These are phyloP conservation scores for Scolopax rusticola DNA, from an alignment of 2,797 vertebrate genomes.

Conservation along the genomic window DNA sequence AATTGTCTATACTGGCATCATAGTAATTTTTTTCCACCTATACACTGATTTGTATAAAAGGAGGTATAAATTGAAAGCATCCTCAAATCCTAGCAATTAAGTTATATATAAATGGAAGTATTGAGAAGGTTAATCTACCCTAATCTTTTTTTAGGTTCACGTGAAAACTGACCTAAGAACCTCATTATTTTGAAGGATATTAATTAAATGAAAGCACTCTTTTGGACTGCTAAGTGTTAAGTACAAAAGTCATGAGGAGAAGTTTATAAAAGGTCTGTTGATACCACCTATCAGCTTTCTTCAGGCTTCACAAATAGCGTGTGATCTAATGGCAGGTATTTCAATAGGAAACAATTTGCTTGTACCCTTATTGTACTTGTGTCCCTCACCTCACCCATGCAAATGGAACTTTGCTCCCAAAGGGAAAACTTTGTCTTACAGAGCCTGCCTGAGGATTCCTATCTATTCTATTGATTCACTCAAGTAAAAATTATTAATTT, in stretches of 20 bases:
- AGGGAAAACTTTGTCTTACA: not conserved
- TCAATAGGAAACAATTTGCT: not conserved
- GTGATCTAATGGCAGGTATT: not conserved
- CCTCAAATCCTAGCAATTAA: not conserved
- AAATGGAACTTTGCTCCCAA: not conserved
- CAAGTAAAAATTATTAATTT: not conserved
- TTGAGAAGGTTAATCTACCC: not conserved
- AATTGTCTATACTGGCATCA: accelerated
- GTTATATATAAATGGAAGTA: not conserved
- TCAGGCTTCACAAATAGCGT: not conserved
- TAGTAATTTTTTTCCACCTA: not conserved
- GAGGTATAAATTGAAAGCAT: not conserved
- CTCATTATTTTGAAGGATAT: not conserved
- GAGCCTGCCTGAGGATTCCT: not conserved
- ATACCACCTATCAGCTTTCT: not conserved
- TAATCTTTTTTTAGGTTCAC: not conserved
- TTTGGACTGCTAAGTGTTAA: not conserved
- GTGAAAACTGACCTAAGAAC: not conserved
- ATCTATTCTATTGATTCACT: not conserved
- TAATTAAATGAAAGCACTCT: not conserved
- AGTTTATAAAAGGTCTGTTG: not conserved
- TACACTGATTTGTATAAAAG: not conserved
- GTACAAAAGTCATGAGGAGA: not conserved
- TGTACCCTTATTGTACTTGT: not conserved
- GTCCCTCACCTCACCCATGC: not conserved